Evolutionary conservation across 1,140 invertebrate species (phyloP), one percentile per base, ranked within the genome.

Genomic region (Heliothis subflexa): DNA sequence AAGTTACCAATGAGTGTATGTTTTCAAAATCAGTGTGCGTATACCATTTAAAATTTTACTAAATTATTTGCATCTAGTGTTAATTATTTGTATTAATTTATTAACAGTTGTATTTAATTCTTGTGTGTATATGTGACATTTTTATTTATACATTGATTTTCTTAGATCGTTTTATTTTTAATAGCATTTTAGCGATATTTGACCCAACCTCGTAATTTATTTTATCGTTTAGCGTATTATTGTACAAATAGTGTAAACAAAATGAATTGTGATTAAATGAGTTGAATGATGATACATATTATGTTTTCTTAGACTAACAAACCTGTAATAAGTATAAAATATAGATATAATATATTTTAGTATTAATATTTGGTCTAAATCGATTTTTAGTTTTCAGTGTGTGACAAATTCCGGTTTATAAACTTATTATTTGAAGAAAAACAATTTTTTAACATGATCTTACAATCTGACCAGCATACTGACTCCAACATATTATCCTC

Each of bases 261-360:
- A 71, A 71, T 71, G 68, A n/a, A 71, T 71, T 71, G 68, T 71
- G 68, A 71, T 28, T 71, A 71, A 71, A 71, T 71, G 68, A 71
- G n/a, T 71, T 71, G 50, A n/a, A 71, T 40, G 50, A 71, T 55
- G 21, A 28, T 14, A 9, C 33, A 40, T 9, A 16, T 55, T 9
- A 16, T 55, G 3, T 71, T 12, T 71, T 71, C 11, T 71, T 66
- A 2, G 49, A 33, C 33, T 7, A 33, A 25, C 21, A 25, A n/a
- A n/a, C 21, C 21, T 25, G 21, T 25, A 1, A 25, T 25, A 1
- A 25, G 21, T 25, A 25, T 25, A 25, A 25, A 25, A 25, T 25
- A 25, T 25, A n/a, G n/a, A n/a, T n/a, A n/a, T n/a, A n/a, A n/a
- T n/a, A n/a, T n/a, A n/a, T n/a, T n/a, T n/a, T n/a, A n/a, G n/a